Conservation (phyloP, 2,113 vertebrate species). For the Girardinichthys multiradiatus region DNA sequence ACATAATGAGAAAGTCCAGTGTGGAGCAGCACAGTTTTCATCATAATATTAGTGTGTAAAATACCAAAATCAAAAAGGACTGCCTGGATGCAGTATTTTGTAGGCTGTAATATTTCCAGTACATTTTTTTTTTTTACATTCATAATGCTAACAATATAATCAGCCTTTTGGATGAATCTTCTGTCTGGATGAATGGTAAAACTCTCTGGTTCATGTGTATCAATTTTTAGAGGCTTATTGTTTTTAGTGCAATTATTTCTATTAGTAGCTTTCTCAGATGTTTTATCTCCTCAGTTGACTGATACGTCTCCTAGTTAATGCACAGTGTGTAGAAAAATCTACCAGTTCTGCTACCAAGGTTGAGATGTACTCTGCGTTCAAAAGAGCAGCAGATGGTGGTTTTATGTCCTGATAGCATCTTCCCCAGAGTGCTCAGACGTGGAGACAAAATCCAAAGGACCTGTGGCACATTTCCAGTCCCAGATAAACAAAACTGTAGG, state of each 20-base stretch:
- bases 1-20: too few species aligned
- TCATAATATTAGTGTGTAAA: too few species aligned
- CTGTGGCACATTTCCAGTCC: conserved; percentile 40
- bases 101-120: too few species aligned
- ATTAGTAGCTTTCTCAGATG: background rate
- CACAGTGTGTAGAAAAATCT: background rate
- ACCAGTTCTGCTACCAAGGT: background rate
- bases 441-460: conserved; percentile 39
- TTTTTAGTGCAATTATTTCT: background rate
- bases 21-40: too few species aligned
- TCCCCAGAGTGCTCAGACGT: conserved; percentile 35
- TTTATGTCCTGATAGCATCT: conserved; percentile 47
- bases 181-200: background rate
- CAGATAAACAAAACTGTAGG: conserved; percentile 35
- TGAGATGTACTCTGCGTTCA: background rate
- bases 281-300: background rate
- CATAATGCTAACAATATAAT: too few species aligned
- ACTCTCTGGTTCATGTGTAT: background rate
- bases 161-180: too few species aligned
- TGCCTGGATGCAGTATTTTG: too few species aligned
- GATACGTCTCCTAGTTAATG: background rate
- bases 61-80: too few species aligned
- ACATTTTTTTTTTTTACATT: too few species aligned
- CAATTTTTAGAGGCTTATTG: too few species aligned
- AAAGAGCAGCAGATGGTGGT: conserved; percentile 39